Base-by-base conservation (phyloP, 2,113 vertebrate genomes). In the Oostethus manadensis region DNA sequence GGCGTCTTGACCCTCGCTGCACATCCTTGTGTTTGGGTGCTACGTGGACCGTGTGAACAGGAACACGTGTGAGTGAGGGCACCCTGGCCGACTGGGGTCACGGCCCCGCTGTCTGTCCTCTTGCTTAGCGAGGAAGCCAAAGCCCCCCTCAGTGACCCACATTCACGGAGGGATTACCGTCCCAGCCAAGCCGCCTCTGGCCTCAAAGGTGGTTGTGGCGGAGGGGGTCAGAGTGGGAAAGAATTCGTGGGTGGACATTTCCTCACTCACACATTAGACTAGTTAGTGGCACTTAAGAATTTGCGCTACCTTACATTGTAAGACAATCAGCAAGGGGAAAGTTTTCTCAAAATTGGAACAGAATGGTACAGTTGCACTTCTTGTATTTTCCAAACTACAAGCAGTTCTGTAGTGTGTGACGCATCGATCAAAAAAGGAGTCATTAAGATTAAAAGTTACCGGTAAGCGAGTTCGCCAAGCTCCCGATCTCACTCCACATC, bases 131-230 rank as follows among this genome's bases (percentile, higher is more conserved):
- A 83, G 64, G 73, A 72, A 78, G 76, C 68, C 68, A 68, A 80
- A 78, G 71, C 77, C 76, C 70, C 56, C 51, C 66, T 78, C 68
- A n/a, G 67, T 86, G 87, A 89, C 84, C 88, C 79, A 83, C 76
- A 83, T 87, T 81, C 76, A 83, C 56, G 66, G 59, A 74, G 70
- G 84, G 83, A 87, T 88, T 86, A 87, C 64, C 45, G 47, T 58
- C 46, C 8, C 58, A 71, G 74, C 77, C 74, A 79, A 71, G 73
- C 76, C 2, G 66, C 70, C 74, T 64, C 74, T 47, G 75, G 68
- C 67, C 73, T 73, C 73, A 51, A 68, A 73, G 76, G 66, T 58
- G 51, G 56, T 10, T 51, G 64, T 3, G 22, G 46, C 1, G 17
- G 51, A 26, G 43, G 49, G 46, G 48, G 40, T 14, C 54, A 40